Base-by-base conservation (phyloP, 92 coral and sea anemone genomes). In the Palythoa heliodiscus region DNA sequence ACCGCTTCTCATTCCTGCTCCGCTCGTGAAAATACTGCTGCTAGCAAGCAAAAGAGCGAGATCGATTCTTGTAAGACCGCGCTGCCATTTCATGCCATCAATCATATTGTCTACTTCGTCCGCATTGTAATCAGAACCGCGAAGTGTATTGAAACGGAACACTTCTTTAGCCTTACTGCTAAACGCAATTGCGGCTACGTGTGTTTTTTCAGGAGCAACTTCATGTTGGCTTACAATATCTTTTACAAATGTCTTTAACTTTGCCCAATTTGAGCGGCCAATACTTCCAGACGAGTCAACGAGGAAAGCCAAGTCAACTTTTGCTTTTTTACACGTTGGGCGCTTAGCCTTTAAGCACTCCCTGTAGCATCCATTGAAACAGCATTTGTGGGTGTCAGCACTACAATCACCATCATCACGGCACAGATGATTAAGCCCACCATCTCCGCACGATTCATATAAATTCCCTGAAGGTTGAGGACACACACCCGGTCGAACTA, bases 51-150 rank as follows among this genome's bases (percentile, higher is more conserved):
- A 47, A 24, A 78, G 83, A n/a, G 71, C 83, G 4, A 39, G 83
- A 19, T 78, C 83, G 43, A 40, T 78, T 61, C 83, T 78, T 78
- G 83, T 78, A 38, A 78, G 38, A 19, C 83, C 83, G 1, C 83
- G 83, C 61, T 78, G 83, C 83, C 83, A 78, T 71, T 78, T 78
- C 71, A 60, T 78, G 15, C 83, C 71, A 57, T 78, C 83, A 43
- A 78, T 61, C 48, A 78, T 8, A 52, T 78, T 78, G 54, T 78
- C 11, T 43, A 78, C 83, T 60, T 78, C 83, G 66, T 78, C 83
- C 14, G 53, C 66, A 48, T 78, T 78, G 19, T 60, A 15, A 29
- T 57, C 54, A 40, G 83, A 78, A 1, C 71, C 71, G 14, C 57
- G 71, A 19, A 78, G 83, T n/a, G 83, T 78, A 47, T 78, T 60